Evolutionary conservation across 2,888 invertebrate genomes (phyloP).

Genomic region (Andrena dorsata): DNA sequence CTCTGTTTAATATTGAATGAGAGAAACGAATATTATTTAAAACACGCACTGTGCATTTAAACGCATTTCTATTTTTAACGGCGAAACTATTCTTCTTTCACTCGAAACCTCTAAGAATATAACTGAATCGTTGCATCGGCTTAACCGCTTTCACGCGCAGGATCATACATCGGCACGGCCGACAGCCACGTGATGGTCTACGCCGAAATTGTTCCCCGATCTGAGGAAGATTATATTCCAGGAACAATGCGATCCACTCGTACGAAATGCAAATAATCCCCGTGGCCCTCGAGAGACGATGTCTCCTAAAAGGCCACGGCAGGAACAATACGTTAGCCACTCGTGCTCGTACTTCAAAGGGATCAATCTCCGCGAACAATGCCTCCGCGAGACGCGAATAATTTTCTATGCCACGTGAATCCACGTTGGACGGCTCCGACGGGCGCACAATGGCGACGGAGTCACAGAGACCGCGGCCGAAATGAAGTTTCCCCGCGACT

Average conservation of each 20-base stretch:
- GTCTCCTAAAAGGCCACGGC: constrained; percentile 28
- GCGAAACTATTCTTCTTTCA: no score
- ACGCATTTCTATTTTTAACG: no score
- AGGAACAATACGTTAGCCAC: constrained; percentile 39
- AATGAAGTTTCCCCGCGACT: constrained; percentile 37
- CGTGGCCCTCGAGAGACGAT: neutral
- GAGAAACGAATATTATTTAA: no score
- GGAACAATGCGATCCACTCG: constrained; percentile 32
- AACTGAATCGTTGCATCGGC: no score
- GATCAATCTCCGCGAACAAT: constrained; percentile 52
- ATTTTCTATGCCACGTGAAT: constrained; percentile 37
- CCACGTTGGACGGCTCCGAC: constrained; percentile 4
- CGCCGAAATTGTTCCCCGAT: neutral
- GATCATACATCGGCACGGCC: no score
- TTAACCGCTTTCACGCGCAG: no score
- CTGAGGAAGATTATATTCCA: constrained; percentile 32
- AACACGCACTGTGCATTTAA: no score
- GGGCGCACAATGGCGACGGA: constrained; percentile 25
- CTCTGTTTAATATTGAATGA: no score
- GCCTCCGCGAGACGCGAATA: constrained; percentile 36
- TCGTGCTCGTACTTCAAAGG: constrained; percentile 27
- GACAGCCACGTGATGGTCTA: neutral
- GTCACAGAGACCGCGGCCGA: constrained; percentile 11
- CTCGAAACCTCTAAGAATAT: no score
- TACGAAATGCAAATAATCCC: constrained; percentile 42